Evolutionary conservation across 1,140 invertebrate genomes (phyloP), one percentile per base, ranked within the genome.

Genomic region (Centruroides vittatus): DNA sequence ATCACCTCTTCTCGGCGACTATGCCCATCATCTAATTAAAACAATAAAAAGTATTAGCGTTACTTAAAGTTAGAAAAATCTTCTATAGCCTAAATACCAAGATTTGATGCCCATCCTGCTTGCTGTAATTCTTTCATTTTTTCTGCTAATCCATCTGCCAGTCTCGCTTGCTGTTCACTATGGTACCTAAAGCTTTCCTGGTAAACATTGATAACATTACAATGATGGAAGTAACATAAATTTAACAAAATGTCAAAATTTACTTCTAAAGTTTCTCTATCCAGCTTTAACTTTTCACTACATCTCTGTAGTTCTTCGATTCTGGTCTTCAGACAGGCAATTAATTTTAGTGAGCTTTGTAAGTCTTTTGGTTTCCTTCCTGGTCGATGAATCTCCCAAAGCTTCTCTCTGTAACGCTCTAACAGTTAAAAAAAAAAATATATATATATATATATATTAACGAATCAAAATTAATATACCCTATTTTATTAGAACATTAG

Each of bases 251-350:
- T n/a, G 46, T 59, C 13, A 23, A 47, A 10, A 69, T 67, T 67
- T 68, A 76, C 75, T 58, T 74, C 75, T 59, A 75, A 67, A 56
- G 65, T 71, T 61, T 74, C 72, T 67, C 72, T 71, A 36, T 74
- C 71, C 57, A 69, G 61, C 36, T 70, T 70, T 9, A 77, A 63
- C 34, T 70, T 67, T 58, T 76, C 73, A n/a, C 72, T 71, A 57
- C 72, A 70, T 23, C 64, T 69, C 58, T 76, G 73, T 55, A 76
- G 67, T 57, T 74, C 70, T 13, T 67, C 60, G 9, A 76, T 73
- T 59, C 71, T 71, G 35, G 67, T 66, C 61, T 73, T 73, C 51
- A 75, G 61, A 23, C 73, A 68, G 1, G 63, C 55, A 36, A 74
- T 66, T 3, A 62, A 47, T 36, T 61, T 57, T 13, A 67, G 35